Conservation (phyloP, 2,888 invertebrate genomes). For the Lagria hirta region DNA sequence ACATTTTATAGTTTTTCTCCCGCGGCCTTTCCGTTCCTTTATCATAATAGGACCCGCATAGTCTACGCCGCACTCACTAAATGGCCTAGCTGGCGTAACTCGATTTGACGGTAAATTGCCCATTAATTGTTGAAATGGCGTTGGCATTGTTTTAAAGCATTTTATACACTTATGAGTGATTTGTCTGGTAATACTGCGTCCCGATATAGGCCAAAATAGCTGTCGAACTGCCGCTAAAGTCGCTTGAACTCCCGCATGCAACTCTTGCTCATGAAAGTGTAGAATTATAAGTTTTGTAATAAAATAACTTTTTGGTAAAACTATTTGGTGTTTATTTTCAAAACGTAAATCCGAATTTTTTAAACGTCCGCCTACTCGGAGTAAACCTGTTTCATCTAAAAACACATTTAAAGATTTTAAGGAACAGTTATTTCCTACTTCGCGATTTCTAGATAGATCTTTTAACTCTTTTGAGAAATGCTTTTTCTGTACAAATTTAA, state of each 20-base stretch:
- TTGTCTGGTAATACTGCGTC: constrained; percentile 11
- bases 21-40: not conserved
- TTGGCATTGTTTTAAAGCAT: constrained; percentile 17
- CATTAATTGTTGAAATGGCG: constrained; percentile 5
- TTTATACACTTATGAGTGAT: constrained; percentile 12
- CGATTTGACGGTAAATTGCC: constrained; percentile 11
- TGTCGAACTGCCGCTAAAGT: constrained; percentile 5
- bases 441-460: constrained; percentile 6
- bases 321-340: constrained; percentile 20
- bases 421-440: constrained; percentile 6
- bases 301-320: not conserved
- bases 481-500: constrained; percentile 10
- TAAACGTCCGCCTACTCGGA: constrained; percentile 24
- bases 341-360: constrained; percentile 15
- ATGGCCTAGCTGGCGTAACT: constrained; percentile 11
- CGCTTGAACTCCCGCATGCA: constrained; percentile 9
- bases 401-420: constrained; percentile 18
- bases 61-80: constrained; percentile 9
- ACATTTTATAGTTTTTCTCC: not conserved
- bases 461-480: constrained; percentile 13
- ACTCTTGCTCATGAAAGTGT: constrained; percentile 1
- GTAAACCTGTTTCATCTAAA: constrained; percentile 4
- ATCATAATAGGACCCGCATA: constrained; percentile 4
- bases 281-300: not conserved
- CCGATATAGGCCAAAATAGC: constrained; percentile 15